phyloP scores from a whole-genome alignment of 2,113 vertebrate species.

The Lanius ludovicianus region DNA sequence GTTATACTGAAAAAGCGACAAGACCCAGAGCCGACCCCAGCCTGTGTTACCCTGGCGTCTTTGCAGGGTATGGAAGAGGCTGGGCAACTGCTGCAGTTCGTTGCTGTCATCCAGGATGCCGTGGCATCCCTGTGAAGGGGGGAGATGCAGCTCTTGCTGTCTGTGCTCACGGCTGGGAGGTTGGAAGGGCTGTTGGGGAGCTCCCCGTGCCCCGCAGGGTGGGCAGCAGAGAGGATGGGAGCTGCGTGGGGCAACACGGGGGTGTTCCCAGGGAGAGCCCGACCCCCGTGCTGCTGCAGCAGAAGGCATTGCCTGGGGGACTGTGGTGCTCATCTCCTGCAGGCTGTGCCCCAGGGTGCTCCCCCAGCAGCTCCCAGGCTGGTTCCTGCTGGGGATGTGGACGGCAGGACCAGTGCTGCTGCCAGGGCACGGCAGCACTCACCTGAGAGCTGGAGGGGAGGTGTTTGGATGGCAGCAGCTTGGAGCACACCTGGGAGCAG shows the following conservation, averaged over 20 bases:
- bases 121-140: not conserved
- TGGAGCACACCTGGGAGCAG: not conserved
- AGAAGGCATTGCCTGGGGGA: not conserved
- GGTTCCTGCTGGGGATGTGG: not conserved
- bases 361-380: not conserved
- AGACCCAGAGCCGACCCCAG: not conserved
- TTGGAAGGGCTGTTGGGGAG: not conserved
- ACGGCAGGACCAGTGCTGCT: not conserved
- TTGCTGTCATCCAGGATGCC: accelerated
- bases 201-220: not conserved
- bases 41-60: not conserved
- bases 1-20: not conserved
- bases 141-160: not conserved
- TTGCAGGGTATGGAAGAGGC: not conserved
- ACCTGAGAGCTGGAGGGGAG: not conserved
- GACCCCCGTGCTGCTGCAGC: not conserved
- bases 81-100: not conserved
- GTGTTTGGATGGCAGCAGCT: not conserved
- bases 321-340: not conserved
- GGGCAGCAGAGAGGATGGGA: not conserved
- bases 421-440: not conserved
- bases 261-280: not conserved
- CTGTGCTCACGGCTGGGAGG: accelerated
- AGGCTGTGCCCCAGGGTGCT: not conserved
- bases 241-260: accelerated